phyloP scores from a whole-genome alignment of 2,797 vertebrate species.

The Capromys pilorides region DNA sequence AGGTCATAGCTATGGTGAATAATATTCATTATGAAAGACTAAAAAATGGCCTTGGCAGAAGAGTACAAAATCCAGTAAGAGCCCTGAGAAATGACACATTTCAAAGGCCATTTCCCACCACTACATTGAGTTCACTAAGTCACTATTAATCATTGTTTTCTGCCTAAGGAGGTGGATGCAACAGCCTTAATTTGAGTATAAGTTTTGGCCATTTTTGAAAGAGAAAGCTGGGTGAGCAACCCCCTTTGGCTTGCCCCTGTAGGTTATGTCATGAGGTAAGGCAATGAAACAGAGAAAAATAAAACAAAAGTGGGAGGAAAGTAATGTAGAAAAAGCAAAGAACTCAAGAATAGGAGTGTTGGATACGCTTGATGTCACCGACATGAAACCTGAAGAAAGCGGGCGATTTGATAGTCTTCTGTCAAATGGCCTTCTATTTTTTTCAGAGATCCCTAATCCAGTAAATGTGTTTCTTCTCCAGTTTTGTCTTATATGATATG shows the following conservation, averaged over 20 bases:
- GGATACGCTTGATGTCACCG: neutral
- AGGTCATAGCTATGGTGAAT: neutral
- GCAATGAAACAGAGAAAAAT: conserved; percentile 1
- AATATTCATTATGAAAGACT: neutral
- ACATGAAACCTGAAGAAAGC: conserved; percentile 10
- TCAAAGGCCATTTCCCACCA: neutral
- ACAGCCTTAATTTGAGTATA: neutral
- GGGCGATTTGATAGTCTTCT: neutral
- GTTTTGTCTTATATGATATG: neutral
- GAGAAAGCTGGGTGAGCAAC: neutral
- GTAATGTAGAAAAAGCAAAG: neutral
- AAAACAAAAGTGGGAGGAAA: neutral
- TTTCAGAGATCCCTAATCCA: neutral
- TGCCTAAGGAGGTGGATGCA: neutral
- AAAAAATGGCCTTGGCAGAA: neutral
- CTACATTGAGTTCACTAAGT: neutral
- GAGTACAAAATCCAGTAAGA: neutral
- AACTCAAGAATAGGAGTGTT: neutral
- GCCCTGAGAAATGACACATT: neutral
- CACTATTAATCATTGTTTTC: neutral
- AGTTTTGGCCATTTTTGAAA: neutral
- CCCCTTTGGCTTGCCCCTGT: neutral
- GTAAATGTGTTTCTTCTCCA: neutral
- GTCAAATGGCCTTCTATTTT: neutral
- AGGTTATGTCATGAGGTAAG: neutral